phyloP scores from a whole-genome alignment of 2,113 vertebrate species.

The Nesoenas mayeri region DNA sequence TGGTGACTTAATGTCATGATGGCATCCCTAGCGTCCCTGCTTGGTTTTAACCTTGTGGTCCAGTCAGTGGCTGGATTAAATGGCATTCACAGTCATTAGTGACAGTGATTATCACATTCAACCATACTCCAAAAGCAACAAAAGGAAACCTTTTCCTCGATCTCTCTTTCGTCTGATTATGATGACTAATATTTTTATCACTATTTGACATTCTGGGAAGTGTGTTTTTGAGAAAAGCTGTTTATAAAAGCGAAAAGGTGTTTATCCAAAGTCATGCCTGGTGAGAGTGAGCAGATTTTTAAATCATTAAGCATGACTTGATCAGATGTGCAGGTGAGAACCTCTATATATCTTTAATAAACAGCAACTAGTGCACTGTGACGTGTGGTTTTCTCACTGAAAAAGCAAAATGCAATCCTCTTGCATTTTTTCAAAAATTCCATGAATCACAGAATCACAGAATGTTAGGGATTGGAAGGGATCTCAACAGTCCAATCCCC shows the following conservation, averaged over 20 bases:
- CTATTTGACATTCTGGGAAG: not conserved
- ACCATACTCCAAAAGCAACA: not conserved
- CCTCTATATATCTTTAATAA: not conserved
- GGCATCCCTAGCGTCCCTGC: not conserved
- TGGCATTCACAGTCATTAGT: not conserved
- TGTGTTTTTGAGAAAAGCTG: not conserved
- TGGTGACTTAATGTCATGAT: not conserved
- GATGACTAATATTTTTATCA: not conserved
- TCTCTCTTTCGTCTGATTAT: not conserved
- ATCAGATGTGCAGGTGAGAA: not conserved
- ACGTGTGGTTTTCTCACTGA: not conserved
- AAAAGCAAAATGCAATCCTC: not conserved
- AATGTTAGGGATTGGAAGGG: no score
- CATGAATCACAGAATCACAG: not conserved
- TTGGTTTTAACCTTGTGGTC: not conserved
- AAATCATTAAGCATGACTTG: not conserved
- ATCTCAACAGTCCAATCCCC: no score
- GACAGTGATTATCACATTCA: not conserved
- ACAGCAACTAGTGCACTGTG: not conserved
- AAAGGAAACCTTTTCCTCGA: not conserved
- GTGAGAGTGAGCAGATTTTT: not conserved
- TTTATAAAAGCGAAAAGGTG: not conserved
- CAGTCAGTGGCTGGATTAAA: not conserved
- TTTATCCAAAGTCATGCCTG: not conserved
- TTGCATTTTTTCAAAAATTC: not conserved